These are phyloP conservation scores for Phyllotis vaccarum DNA, from an alignment of 2,797 vertebrate species.

Conservation along the genomic window DNA sequence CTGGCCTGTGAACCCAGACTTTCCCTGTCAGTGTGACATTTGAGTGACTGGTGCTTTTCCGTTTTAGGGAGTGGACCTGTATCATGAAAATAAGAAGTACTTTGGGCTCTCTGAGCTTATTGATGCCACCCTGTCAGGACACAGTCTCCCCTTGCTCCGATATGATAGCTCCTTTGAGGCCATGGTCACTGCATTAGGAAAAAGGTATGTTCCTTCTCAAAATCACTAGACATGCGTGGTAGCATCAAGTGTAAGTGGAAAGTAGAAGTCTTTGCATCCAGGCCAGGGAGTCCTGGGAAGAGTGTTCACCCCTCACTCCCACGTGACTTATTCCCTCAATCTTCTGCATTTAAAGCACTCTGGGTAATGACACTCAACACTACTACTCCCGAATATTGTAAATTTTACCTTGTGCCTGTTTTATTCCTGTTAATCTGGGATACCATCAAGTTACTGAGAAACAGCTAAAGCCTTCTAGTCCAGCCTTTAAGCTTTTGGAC, in stretches of 20 bases:
- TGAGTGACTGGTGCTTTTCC: slow-evolving; percentile 2
- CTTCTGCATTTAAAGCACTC: neutral
- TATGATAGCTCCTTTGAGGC: slow-evolving; percentile 98
- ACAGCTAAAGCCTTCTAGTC: neutral
- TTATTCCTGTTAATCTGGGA: neutral
- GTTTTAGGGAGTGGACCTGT: slow-evolving; percentile 94
- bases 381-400: neutral
- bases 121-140: slow-evolving; percentile 94
- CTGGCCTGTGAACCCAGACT: rapidly evolving
- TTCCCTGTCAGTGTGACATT: rapidly evolving
- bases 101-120: slow-evolving; percentile 97
- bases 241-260: no score
- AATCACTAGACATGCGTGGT: neutral
- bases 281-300: neutral
- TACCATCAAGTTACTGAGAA: neutral
- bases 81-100: slow-evolving; percentile 95
- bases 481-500: neutral
- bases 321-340: rapidly evolving
- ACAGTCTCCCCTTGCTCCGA: slow-evolving; percentile 94
- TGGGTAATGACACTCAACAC: neutral
- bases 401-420: neutral
- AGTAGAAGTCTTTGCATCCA: neutral
- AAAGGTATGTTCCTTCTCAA: slow-evolving; percentile 90
- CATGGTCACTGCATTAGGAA: slow-evolving; percentile 95
- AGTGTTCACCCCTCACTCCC: neutral